Base-by-base conservation (phyloP, 2,888 invertebrate genomes). In the Muscina levida region DNA sequence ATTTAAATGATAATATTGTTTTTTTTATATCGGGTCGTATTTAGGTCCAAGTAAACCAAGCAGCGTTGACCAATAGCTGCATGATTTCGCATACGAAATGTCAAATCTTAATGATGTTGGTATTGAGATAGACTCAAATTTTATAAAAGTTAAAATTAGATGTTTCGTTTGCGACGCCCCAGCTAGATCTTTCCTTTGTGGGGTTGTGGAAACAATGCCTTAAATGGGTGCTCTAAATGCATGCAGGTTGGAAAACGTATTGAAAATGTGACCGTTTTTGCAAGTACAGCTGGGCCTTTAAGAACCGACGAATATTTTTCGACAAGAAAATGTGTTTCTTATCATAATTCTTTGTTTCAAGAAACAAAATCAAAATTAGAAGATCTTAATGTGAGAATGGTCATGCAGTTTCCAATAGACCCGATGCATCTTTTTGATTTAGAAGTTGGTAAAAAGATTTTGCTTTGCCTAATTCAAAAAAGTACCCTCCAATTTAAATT, bases 91-190 rank as follows among this genome's bases (percentile, higher is more conserved):
- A 42, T 24, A 44, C n/a, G 75, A 75, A 65, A 75, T 75, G 44
- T 48, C n/a, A 15, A 59, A 65, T 70, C n/a, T 76, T 24, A 26
- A 53, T 31, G 65, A 53, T 56, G 70, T 53, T 44, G 71, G 65
- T 11, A 19, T 46, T 66, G 26, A 42, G 37, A 31, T 74, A 66
- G 44, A 66, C 39, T 26, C 51, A 11, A 10, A 13, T 39, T 31
- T 17, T 1, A 62, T 65, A 37, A 53, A 71, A 71, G 26, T 71
- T 17, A 17, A 37, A 51, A 75, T 76, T 11, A 48, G 76, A 39
- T 22, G 46, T 19, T 48, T 76, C 31, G 42, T 76, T 42, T 77
- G 77, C 39, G 77, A 77, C 37, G 42, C 77, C 2, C 66, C 77
- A n/a, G 66, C 67, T 11, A 51, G 48, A 72, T 31, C 66, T 44